Evolutionary conservation across 1,140 invertebrate genomes (phyloP).

Genomic region (Ptiloglossa arizonensis): DNA sequence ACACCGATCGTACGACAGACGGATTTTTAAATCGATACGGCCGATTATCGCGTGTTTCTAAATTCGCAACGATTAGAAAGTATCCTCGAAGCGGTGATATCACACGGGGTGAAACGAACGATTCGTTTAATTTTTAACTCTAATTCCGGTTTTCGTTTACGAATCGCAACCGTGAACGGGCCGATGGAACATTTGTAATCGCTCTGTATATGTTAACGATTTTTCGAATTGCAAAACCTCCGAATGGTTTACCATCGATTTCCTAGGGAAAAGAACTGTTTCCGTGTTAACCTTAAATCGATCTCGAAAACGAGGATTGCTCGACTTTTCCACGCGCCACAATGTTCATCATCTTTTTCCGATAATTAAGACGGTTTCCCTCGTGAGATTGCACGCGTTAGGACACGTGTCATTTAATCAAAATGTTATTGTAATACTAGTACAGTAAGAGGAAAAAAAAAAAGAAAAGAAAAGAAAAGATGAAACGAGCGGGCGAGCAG

Average conservation of each 20-base stretch:
- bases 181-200: too few species aligned
- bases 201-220: not conserved
- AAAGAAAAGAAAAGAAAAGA: not conserved
- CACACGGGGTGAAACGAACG: too few species aligned
- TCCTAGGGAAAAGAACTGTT: conserved; percentile 30
- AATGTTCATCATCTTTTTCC: conserved; percentile 58
- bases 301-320: conserved; percentile 55
- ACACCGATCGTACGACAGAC: too few species aligned
- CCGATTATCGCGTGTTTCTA: too few species aligned
- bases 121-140: too few species aligned
- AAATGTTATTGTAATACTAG: conserved; percentile 66
- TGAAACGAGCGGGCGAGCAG: conserved; percentile 14
- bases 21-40: too few species aligned
- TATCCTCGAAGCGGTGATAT: too few species aligned
- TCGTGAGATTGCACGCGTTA: conserved; percentile 66
- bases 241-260: not conserved
- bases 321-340: conserved; percentile 52
- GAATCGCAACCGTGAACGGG: not conserved
- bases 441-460: conserved; percentile 28
- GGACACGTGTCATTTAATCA: conserved; percentile 63
- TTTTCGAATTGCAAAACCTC: not conserved
- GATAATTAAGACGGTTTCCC: conserved; percentile 65
- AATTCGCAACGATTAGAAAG: too few species aligned
- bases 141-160: not conserved
- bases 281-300: conserved; percentile 56